Evolutionary conservation across 1,140 invertebrate genomes (phyloP).

Genomic region (Macrotrachela quadricornifera): DNA sequence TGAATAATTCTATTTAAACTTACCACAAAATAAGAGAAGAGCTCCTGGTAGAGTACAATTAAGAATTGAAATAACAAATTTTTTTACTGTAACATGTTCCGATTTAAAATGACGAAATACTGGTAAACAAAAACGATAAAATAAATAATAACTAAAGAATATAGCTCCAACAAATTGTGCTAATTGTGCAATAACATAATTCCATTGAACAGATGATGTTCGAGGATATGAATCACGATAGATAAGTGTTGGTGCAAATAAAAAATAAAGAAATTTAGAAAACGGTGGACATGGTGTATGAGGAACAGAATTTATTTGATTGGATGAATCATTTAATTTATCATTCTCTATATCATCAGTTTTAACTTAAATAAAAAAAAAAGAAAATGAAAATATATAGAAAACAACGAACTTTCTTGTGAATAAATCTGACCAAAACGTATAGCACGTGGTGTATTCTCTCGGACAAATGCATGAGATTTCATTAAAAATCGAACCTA

Average conservation of each 20-base stretch:
- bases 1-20: too few relatives aligned
- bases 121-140: conserved; percentile 48
- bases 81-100: conserved; percentile 36
- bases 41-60: conserved; percentile 50
- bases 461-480: conserved; percentile 52
- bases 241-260: conserved; percentile 67
- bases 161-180: conserved; percentile 50
- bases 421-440: too few relatives aligned
- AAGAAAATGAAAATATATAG: too few relatives aligned
- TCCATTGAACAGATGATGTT: conserved; percentile 48
- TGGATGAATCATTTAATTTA: too few relatives aligned
- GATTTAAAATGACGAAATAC: conserved; percentile 47
- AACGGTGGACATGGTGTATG: conserved; percentile 39
- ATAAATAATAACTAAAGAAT: conserved; percentile 53
- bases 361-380: too few relatives aligned
- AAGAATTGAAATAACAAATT: conserved; percentile 43
- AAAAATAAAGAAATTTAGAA: conserved; percentile 55
- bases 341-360: too few relatives aligned
- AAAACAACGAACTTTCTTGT: too few relatives aligned
- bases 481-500: conserved; percentile 67
- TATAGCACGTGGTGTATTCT: conserved; percentile 34
- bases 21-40: conserved; percentile 44
- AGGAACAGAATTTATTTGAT: too few relatives aligned
- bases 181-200: conserved; percentile 44
- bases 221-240: conserved; percentile 61